These are phyloP conservation scores for Apamea sordens DNA, from an alignment of 2,888 invertebrate genomes.

Conservation along the genomic window DNA sequence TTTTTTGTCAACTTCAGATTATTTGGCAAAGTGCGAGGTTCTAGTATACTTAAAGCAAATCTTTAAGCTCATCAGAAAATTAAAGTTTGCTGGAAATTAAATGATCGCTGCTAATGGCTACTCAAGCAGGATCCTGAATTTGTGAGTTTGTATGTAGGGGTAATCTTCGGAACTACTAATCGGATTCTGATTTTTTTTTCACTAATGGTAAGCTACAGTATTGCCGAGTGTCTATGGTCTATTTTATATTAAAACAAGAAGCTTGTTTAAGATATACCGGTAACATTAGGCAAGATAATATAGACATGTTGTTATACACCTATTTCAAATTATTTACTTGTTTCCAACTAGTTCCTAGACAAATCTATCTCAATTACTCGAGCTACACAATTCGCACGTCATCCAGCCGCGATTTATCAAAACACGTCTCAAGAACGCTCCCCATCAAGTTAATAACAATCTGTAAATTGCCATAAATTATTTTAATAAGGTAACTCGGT, in stretches of 20 bases:
- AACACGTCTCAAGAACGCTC: constrained; percentile 53
- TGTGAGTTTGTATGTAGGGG: background rate
- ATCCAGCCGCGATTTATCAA: constrained; percentile 55
- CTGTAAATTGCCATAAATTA: constrained; percentile 77
- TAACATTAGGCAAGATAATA: background rate
- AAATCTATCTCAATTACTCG: constrained; percentile 52
- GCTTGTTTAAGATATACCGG: background rate
- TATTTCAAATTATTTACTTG: constrained; percentile 6
- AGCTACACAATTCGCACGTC: constrained; percentile 58
- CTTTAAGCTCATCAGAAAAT: background rate
- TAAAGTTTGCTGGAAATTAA: background rate
- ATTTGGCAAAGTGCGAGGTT: background rate
- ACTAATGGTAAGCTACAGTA: background rate
- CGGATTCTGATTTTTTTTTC: background rate
- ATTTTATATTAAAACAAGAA: background rate
- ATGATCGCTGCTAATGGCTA: too few species aligned
- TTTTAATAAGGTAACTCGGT: constrained; percentile 76
- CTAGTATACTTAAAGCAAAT: background rate
- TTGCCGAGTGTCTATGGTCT: background rate
- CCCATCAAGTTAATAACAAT: constrained; percentile 68
- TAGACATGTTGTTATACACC: background rate
- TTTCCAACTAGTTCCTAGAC: constrained; percentile 38
- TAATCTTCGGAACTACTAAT: background rate
- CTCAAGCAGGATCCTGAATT: background rate
- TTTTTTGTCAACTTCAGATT: constrained; percentile 1